Evolutionary conservation across 1,140 invertebrate species (phyloP), one percentile per base, ranked within the genome.

Genomic region (Drosophila bipectinata): DNA sequence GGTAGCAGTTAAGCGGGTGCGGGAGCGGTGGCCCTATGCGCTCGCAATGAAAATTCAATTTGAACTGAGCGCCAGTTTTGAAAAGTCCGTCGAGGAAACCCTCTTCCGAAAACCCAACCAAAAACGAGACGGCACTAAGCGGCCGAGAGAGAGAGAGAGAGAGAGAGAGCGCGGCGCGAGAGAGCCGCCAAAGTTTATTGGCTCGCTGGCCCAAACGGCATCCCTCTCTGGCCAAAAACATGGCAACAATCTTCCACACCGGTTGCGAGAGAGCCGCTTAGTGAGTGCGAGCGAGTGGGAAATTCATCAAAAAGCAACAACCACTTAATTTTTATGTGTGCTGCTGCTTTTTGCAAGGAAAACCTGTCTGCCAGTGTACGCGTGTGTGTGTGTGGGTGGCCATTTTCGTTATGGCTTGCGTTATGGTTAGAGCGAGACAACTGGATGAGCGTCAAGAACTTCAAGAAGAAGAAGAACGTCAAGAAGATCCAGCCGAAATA

Each of bases 281-380:
- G 24, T 48, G 64, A 15, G 59, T 78, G 71, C 37, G 74, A 78
- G 75, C 72, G 84, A 91, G 82, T 37, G 53, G 61, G 82, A 91
- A 91, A 91, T 91, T 91, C 85, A 91, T 91, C 85, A 91, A 91
- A 76, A 77, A 79, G 79, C 78, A 83, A 87, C 72, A 87, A 83
- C 79, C 90, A 90, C 90, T 91, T 91, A 91, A 91, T 91, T 91
- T 91, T 91, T 90, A 90, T 91, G 82, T 75, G 14, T 18, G n/a
- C 41, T 18, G 15, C 41, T 18, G 41, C 49, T 55, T 64, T 74
- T 77, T 69, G 69, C 59, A 74, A 77, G 69, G 72, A 77, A 44
- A 77, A 69, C 48, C 30, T 51, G 58, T 49, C 30, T 5, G 14
- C 8, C 9, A 53, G 32, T 37, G 7, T 44, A 12, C 2, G 6